phyloP scores from a whole-genome alignment of 2,113 vertebrate genomes.

The Todiramphus saurophagus region DNA sequence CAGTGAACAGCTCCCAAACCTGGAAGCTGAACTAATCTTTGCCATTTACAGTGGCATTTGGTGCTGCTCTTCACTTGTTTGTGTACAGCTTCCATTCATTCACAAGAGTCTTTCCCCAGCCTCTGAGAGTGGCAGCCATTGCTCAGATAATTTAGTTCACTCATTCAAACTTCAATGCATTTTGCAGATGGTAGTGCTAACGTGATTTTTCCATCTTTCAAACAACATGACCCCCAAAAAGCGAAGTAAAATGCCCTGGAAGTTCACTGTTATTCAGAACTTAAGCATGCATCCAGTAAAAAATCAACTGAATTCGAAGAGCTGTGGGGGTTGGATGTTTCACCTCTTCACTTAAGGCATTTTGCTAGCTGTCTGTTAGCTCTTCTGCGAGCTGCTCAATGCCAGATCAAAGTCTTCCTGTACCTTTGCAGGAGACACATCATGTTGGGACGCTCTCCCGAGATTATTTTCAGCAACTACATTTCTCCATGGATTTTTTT shows the following conservation, averaged over 20 bases:
- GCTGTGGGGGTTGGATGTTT: background rate
- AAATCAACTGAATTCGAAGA: background rate
- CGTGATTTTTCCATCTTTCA: background rate
- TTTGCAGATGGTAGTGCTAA: background rate
- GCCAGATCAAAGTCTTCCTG: background rate
- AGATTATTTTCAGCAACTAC: accelerated
- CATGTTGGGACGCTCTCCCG: accelerated
- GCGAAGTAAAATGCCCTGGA: background rate
- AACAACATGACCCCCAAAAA: background rate
- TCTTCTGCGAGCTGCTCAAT: accelerated
- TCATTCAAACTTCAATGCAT: background rate
- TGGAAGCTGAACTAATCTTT: background rate
- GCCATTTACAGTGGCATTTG: background rate
- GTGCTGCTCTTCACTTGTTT: background rate
- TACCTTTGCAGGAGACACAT: background rate
- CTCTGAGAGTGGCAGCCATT: background rate
- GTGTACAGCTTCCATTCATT: background rate
- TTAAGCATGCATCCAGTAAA: background rate
- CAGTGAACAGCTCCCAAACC: background rate
- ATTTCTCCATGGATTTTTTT: background rate
- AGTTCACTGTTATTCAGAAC: background rate
- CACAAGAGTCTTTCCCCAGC: background rate
- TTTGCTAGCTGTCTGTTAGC: background rate
- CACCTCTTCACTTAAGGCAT: background rate
- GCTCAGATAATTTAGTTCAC: background rate